Evolutionary conservation across 2,888 invertebrate species (phyloP).

Genomic region (Tupiocoris notatus): DNA sequence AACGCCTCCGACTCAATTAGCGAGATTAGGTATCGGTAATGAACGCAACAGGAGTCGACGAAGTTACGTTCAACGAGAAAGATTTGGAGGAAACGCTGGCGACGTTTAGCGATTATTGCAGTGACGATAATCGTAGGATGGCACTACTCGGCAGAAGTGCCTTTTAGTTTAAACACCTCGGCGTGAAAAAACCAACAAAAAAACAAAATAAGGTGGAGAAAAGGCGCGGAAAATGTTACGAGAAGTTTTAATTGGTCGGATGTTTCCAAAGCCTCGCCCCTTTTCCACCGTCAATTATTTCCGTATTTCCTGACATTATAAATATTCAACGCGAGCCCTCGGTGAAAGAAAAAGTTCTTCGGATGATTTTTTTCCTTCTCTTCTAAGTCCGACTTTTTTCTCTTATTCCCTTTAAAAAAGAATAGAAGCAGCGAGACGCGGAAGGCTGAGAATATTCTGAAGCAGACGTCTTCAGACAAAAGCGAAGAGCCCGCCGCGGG

Average conservation of each 20-base stretch:
- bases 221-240: conserved; percentile 1
- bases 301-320: conserved; percentile 30
- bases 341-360: background rate
- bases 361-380: conserved; percentile 1
- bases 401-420: no score
- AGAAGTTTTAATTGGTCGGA: conserved; percentile 27
- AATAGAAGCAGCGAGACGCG: background rate
- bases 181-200: no score
- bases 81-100: conserved; percentile 7
- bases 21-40: conserved; percentile 1
- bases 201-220: conserved; percentile 14
- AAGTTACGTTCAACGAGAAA: background rate
- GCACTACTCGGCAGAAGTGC: background rate
- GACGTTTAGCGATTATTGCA: conserved; percentile 11
- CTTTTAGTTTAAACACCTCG: no score
- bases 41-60: conserved; percentile 21
- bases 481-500: background rate
- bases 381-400: background rate
- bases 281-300: conserved; percentile 23
- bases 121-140: conserved; percentile 5
- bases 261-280: conserved; percentile 10
- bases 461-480: background rate
- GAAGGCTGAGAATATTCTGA: background rate
- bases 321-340: conserved; percentile 28
- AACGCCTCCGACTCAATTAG: background rate